phyloP scores from a whole-genome alignment of 2,797 vertebrate genomes.

The Schizopygopsis pylzovi region DNA sequence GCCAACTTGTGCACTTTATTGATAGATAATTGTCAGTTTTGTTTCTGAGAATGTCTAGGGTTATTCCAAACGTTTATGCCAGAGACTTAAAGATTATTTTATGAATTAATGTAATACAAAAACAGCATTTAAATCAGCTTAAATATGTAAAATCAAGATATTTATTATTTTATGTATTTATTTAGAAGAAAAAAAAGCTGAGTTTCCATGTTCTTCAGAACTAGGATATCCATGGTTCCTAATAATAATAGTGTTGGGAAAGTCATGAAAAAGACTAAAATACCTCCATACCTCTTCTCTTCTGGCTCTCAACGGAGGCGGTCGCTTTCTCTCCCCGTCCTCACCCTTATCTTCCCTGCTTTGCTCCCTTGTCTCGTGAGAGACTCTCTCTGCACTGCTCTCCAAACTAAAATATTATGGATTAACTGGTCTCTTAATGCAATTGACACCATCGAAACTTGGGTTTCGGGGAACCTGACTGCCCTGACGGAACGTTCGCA shows the following conservation, averaged over 20 bases:
- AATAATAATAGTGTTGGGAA: background rate
- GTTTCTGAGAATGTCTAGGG: slow-evolving; percentile 64
- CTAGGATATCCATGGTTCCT: background rate
- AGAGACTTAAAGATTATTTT: background rate
- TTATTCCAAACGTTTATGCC: slow-evolving; percentile 66
- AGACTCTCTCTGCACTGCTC: too few relatives aligned
- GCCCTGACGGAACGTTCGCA: too few relatives aligned
- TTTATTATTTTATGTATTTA: background rate
- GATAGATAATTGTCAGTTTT: slow-evolving; percentile 60
- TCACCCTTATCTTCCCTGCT: too few relatives aligned
- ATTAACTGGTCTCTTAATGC: too few relatives aligned
- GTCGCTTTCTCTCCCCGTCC: too few relatives aligned
- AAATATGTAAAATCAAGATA: background rate
- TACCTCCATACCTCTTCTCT: too few relatives aligned
- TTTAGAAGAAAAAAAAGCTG: background rate
- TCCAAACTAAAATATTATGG: too few relatives aligned
- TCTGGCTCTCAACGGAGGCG: too few relatives aligned
- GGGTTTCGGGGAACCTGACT: too few relatives aligned
- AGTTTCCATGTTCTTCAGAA: background rate
- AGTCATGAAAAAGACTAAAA: background rate
- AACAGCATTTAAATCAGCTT: background rate
- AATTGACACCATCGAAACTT: too few relatives aligned
- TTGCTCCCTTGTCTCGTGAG: too few relatives aligned
- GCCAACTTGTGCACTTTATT: background rate
- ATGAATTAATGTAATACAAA: background rate